Evolutionary conservation across 2,113 vertebrate species (phyloP), one percentile per base, ranked within the genome.

Genomic region (Oncorhynchus nerka): DNA sequence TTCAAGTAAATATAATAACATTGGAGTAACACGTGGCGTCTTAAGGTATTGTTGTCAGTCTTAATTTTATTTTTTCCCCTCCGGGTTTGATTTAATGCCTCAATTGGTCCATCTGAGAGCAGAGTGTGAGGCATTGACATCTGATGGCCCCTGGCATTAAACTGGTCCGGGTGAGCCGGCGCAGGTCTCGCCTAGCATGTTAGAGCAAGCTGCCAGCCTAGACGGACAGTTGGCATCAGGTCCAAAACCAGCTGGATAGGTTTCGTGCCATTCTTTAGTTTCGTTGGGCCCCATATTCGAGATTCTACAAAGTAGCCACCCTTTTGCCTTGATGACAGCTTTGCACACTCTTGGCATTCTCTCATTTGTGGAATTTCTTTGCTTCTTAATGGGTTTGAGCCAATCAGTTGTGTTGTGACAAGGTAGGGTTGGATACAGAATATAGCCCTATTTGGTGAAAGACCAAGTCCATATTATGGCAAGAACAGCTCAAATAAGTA

Each of bases 211-310:
- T 92, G 90, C 89, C 90, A 88, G 73, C 82, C 81, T 71, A 59
- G 85, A 90, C 80, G 84, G 90, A 88, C 90, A 91, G 89, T 92
- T 92, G 91, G 92, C 84, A 83, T 76, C 81, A 75, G 81, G 87
- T 86, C 87, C 86, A 84, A 79, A 78, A 86, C 89, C 92, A 93
- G 92, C 92, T 93, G 91, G 89, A 87, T 84, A 79, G 20, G 83
- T 87, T 81, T 75, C 83, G 82, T 85, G 85, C 85, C 83, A 78
- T 82, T 85, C 83, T 83, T n/a, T 82, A 75, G 70, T 34, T 34
- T 34, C 34, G 34, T 34, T 34, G 34, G 6, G 81, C 20, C 85
- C 34, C 34, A 7, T 34, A 34, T 34, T 34, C 1, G 34, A 51
- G 3, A 51, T 51, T 11, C 15, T 34, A 34, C 75, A 39, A 24